Evolutionary conservation across 2,113 vertebrate species (phyloP).

Genomic region (Acanthochromis polyacanthus): DNA sequence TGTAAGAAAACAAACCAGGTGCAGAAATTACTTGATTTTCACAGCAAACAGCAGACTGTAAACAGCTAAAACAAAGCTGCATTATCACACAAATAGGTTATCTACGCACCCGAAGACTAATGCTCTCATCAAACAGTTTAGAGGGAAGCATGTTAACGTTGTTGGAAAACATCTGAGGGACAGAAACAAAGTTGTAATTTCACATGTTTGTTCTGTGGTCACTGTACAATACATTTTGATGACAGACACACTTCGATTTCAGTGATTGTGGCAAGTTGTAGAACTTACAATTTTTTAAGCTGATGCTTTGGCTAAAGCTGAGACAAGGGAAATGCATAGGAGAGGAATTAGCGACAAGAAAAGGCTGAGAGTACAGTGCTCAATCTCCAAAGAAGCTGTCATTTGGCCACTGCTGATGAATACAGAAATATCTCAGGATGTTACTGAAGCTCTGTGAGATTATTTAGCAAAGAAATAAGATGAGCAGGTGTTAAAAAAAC

Average conservation of each 20-base stretch:
- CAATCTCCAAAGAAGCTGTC: constrained; percentile 34
- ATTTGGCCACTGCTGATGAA: constrained; percentile 17
- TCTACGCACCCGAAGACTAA: constrained; percentile 90
- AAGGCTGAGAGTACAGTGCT: constrained; percentile 9
- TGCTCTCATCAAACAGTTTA: constrained; percentile 92
- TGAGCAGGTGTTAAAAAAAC: neutral
- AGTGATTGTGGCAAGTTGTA: constrained; percentile 7
- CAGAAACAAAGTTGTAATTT: neutral
- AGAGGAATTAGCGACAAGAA: constrained; percentile 23
- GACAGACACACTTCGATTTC: neutral
- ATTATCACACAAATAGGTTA: neutral
- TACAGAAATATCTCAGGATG: constrained; percentile 32
- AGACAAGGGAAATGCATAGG: constrained; percentile 25
- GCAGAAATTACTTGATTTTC: neutral
- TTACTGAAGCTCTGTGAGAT: constrained; percentile 21
- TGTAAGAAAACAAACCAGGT: constrained; percentile 56
- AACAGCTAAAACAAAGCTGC: neutral
- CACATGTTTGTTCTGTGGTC: no score
- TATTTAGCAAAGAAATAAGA: constrained; percentile 24
- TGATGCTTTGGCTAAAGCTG: constrained; percentile 27
- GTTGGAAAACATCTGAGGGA: constrained; percentile 93
- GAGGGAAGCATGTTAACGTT: constrained; percentile 94
- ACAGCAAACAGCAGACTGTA: neutral
- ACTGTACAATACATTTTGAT: neutral
- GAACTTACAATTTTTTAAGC: constrained; percentile 43